Conservation (phyloP, 2,888 invertebrate genomes). For the Acanthopleura granulata region DNA sequence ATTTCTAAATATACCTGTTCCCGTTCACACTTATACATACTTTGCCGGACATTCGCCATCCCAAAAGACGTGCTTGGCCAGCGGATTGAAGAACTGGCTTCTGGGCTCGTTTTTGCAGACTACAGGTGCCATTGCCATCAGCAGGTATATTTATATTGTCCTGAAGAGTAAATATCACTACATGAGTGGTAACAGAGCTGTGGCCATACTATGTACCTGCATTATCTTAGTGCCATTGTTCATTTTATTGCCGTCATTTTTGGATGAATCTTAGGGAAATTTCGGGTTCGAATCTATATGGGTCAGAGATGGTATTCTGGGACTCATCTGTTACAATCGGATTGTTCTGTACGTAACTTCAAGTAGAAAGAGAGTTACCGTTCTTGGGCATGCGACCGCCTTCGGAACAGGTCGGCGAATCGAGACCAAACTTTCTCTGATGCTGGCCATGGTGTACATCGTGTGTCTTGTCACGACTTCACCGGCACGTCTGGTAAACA, state of each 20-base stretch:
- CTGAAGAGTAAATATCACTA: neutral
- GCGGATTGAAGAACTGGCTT: neutral
- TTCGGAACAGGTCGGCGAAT: neutral
- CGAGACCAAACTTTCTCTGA: neutral
- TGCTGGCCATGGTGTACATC: neutral
- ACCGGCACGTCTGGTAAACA: neutral
- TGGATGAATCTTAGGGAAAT: neutral
- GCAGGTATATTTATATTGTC: neutral
- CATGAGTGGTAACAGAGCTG: neutral
- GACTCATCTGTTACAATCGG: neutral
- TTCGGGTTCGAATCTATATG: neutral
- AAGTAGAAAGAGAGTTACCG: neutral
- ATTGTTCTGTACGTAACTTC: neutral
- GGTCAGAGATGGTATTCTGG: neutral
- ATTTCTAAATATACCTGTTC: neutral
- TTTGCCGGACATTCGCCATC: neutral
- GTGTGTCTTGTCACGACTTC: neutral
- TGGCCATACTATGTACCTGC: neutral
- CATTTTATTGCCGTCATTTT: neutral
- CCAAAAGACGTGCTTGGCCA: neutral
- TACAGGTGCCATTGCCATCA: neutral
- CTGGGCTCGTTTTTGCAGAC: neutral
- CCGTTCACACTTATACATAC: neutral
- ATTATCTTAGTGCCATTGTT: neutral
- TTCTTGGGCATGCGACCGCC: neutral